Base-by-base conservation (phyloP, 2,113 vertebrate species). In the Cairina moschata region DNA sequence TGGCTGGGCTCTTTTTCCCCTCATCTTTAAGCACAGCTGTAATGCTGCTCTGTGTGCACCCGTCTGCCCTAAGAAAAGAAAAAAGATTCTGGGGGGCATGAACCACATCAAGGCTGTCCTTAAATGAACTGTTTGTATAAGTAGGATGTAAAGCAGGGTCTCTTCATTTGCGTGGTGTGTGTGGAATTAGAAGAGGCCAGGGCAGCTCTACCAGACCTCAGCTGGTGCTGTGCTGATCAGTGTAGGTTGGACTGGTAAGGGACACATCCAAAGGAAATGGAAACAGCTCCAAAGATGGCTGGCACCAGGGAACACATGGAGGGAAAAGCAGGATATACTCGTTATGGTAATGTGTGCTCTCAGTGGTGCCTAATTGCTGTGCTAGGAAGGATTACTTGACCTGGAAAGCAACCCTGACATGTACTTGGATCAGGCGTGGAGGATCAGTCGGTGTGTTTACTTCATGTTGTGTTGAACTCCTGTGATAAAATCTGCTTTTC, bases 161-260 rank as follows among this genome's bases (percentile, higher is more conserved):
- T 83, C 28, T 54, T 22, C 11, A 7, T 36, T 8, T 23, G 10
- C 8, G 1, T 3, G 20, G 46, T 0, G 5, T 23, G 14, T 4
- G 8, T 52, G 34, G 42, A 56, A 11, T 31, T 28, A 17, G 55
- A 25, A 48, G 42, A 26, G 60, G 29, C 42, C 9, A 15, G 34
- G 12, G 3, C 3, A 2, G 1, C 16, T 1, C 46, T 14, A 3
- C 25, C n/a, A 8, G 0, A 13, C 32, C 52, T 66, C 28, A 6
- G 29, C 40, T 21, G 38, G 40, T 26, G 34, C 7, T 0, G 1
- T 6, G 7, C 23, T 13, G 36, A 6, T 44, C 13, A 5, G 32
- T 0, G 9, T 12, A 36, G 71, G 4, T 14, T 0, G 4, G 32
- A 5, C 16, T 9, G 28, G 36, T 18, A 6, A 12, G 40, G 17